Evolutionary conservation across 2,113 vertebrate genomes (phyloP), one percentile per base, ranked within the genome.

Genomic region (Saiga tatarica): DNA sequence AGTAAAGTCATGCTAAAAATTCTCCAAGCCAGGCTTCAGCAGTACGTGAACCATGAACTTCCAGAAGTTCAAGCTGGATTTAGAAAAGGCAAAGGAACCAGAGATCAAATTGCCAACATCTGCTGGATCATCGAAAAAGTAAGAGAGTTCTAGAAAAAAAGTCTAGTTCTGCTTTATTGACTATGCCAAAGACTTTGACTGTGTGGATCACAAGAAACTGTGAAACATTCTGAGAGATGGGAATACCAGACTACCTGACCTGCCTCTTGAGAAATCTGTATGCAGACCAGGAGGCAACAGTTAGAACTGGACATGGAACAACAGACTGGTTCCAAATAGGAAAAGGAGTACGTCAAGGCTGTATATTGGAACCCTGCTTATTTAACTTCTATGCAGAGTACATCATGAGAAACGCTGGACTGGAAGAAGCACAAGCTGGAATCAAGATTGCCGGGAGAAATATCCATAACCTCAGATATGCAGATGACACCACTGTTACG

Each of bases 271-370:
- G 64, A 67, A 36, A 11, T 11, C 17, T 36, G 64, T 67, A 19
- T 67, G 33, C 33, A 67, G 33, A 9, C 8, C 33, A 11, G 64
- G 8, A 67, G 36, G 17, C 64, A 36, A 36, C 4, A 21, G 64
- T 67, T 67, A 36, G 33, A 36, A 67, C 64, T 36, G 33, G 33
- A 36, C 64, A 36, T 36, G 64, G 17, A 67, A 21, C 64, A 67
- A 67, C 33, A 67, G 64, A 67, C 4, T 36, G 33, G 17, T 67
- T 67, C 64, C 33, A 67, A 67, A 19, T n/a, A 19, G 8, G 33
- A 2, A 19, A n/a, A 19, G 62, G 16, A n/a, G 16, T n/a, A n/a
- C 0, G 0, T 19, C 16, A n/a, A 67, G 33, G 33, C 62, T 67
- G 62, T 19, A 19, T 67, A 2, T 67, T 67, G 62, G n/a, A 33